phyloP scores from a whole-genome alignment of 2,113 vertebrate genomes.

The Chiloscyllium plagiosum region DNA sequence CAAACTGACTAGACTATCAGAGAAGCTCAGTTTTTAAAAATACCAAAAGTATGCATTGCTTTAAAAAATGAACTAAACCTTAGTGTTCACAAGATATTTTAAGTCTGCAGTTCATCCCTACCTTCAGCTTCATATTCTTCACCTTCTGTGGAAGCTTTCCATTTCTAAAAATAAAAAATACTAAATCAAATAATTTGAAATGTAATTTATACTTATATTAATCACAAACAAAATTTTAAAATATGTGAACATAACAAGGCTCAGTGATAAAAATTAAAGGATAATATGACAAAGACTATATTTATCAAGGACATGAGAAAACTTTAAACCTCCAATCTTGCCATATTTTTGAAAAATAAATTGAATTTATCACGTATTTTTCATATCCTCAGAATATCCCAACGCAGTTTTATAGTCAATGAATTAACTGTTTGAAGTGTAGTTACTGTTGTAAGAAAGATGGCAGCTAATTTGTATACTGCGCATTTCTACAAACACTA shows the following conservation, averaged over 20 bases:
- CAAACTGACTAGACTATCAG: not conserved
- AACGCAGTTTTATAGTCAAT: not conserved
- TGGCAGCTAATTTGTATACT: not conserved
- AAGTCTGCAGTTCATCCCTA: constrained; percentile 47
- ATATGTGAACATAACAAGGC: not conserved
- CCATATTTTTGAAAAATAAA: not conserved
- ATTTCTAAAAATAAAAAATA: constrained; percentile 59
- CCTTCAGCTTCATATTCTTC: constrained; percentile 95
- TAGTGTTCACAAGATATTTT: not conserved
- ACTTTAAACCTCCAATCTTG: not conserved
- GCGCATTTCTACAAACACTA: not conserved
- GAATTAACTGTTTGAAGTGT: not conserved
- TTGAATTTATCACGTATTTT: not conserved
- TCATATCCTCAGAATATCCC: not conserved
- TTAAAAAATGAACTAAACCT: not conserved
- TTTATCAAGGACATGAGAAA: not conserved
- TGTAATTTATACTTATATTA: not conserved
- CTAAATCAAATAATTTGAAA: not conserved
- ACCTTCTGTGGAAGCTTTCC: constrained; percentile 60
- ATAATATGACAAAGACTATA: not conserved
- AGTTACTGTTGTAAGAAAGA: not conserved
- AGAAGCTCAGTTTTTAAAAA: not conserved
- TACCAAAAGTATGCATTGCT: not conserved
- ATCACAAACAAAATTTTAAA: not conserved
- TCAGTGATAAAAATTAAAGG: not conserved